Evolutionary conservation across 2,797 vertebrate species (phyloP).

Genomic region (Lateolabrax maculatus): DNA sequence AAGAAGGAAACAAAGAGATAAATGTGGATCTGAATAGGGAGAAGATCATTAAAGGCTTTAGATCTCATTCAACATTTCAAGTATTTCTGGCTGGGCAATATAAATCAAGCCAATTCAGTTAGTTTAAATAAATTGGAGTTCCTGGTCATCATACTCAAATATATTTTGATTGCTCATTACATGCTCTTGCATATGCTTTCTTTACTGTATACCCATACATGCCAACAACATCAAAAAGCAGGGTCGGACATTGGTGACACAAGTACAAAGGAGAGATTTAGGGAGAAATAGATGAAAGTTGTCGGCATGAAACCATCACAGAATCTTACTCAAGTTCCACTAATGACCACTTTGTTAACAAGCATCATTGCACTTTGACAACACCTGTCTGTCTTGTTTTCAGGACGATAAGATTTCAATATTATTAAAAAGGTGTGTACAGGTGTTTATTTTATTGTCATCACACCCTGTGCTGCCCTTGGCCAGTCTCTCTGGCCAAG

Average conservation of each 20-base stretch:
- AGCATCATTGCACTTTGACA: background rate
- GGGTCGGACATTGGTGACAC: background rate
- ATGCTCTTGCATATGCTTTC: background rate
- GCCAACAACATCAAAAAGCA: background rate
- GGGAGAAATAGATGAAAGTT: background rate
- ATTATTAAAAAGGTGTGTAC: background rate
- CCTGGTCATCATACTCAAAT: background rate
- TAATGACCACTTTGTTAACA: background rate
- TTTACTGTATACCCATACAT: background rate
- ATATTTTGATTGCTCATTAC: background rate
- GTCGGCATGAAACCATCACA: background rate
- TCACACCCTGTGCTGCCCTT: background rate
- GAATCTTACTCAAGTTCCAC: background rate
- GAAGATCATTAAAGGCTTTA: background rate
- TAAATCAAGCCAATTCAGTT: background rate
- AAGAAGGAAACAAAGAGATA: background rate
- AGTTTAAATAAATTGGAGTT: background rate
- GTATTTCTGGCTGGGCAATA: background rate
- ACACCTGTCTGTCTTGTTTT: background rate
- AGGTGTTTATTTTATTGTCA: background rate
- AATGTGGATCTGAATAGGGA: background rate
- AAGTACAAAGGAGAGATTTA: background rate
- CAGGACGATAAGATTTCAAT: background rate
- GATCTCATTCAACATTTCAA: background rate
- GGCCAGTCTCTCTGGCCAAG: background rate